phyloP scores from a whole-genome alignment of 2,113 vertebrate species.

The Phrynosoma platyrhinos region DNA sequence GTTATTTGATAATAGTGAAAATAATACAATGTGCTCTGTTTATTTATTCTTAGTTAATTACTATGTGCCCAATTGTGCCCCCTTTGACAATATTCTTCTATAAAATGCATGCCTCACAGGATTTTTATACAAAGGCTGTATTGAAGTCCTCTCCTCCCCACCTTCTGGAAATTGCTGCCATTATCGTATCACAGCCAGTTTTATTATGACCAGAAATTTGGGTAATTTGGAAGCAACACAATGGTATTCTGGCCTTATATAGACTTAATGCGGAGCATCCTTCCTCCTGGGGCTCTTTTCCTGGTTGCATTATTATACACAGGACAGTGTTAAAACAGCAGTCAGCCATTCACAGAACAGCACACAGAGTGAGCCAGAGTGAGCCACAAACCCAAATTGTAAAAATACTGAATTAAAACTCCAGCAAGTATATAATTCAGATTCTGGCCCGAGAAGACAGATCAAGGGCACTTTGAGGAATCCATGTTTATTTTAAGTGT shows the following conservation, averaged over 20 bases:
- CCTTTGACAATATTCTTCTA: background rate
- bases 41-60: background rate
- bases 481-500: background rate
- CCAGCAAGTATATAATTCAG: background rate
- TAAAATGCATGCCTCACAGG: background rate
- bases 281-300: background rate
- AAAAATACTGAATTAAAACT: background rate
- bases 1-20: background rate
- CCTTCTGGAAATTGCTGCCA: background rate
- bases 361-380: background rate
- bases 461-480: background rate
- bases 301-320: background rate
- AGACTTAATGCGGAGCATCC: background rate
- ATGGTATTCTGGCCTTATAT: background rate
- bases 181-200: background rate
- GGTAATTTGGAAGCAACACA: background rate
- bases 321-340: background rate
- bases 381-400: background rate
- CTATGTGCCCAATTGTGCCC: background rate
- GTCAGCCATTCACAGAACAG: background rate
- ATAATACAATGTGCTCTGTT: background rate
- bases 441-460: background rate
- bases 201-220: background rate
- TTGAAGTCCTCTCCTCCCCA: background rate
- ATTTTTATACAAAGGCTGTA: background rate